Conservation (phyloP, 2,113 vertebrate genomes). For the Rhinoderma darwinii region DNA sequence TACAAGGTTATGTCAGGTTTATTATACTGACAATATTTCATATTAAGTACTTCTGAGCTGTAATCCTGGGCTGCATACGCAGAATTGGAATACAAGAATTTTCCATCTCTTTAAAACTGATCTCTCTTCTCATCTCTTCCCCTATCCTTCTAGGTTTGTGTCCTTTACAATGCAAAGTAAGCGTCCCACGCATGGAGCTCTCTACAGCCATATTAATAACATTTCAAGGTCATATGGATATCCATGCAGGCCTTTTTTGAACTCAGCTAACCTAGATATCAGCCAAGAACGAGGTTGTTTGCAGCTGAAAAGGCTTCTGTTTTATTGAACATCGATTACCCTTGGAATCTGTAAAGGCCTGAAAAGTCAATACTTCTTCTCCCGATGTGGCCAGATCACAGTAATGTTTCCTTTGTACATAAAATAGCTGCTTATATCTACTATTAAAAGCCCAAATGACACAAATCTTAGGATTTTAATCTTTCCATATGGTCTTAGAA, state of each 20-base stretch:
- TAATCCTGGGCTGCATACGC: conserved; percentile 33
- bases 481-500: conserved; percentile 19
- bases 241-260: conserved; percentile 21
- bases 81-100: conserved; percentile 48
- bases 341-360: conserved; percentile 42
- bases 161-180: conserved; percentile 47
- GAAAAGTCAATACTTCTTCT: conserved; percentile 40
- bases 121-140: conserved; percentile 18
- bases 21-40: conserved; percentile 58
- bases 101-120: conserved; percentile 42
- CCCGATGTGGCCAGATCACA: conserved; percentile 31
- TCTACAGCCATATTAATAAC: conserved; percentile 19
- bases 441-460: conserved; percentile 11
- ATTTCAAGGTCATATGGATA: conserved; percentile 51
- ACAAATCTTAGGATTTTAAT: conserved; percentile 11
- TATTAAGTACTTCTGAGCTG: conserved; percentile 50
- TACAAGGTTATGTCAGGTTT: conserved; percentile 65
- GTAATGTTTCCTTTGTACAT: conserved; percentile 38
- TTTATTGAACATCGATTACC: conserved; percentile 31
- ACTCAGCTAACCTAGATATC: conserved; percentile 24
- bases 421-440: conserved; percentile 39
- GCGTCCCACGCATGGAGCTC: background rate
- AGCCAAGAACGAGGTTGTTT: background rate
- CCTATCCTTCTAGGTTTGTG: background rate
- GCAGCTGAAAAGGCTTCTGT: conserved; percentile 37